These are phyloP conservation scores for Papilio demoleus DNA, from an alignment of 2,888 invertebrate species.

Conservation along the genomic window DNA sequence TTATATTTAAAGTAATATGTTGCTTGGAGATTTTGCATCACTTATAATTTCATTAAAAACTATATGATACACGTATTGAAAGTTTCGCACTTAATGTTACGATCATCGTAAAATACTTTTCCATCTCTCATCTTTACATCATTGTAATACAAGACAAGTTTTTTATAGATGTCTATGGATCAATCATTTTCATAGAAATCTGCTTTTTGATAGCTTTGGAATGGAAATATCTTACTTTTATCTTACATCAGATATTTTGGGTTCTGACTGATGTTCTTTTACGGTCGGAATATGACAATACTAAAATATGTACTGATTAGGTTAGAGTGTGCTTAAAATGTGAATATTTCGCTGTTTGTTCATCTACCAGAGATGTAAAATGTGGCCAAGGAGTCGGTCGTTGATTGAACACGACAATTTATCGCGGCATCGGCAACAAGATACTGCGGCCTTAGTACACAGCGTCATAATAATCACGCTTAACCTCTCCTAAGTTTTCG, in stretches of 20 bases:
- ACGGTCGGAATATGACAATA: neutral
- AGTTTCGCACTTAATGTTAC: neutral
- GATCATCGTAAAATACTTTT: constrained; percentile 27
- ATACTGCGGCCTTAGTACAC: no score
- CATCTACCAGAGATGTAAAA: no score
- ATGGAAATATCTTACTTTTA: neutral
- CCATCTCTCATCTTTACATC: constrained; percentile 9
- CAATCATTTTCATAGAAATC: constrained; percentile 1
- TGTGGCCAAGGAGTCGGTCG: no score
- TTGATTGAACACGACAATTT: no score
- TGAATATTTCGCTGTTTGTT: no score
- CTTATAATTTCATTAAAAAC: neutral
- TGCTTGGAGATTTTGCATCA: no score
- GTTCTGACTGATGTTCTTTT: neutral
- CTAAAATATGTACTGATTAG: no score
- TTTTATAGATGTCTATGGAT: neutral
- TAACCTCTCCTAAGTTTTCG: no score
- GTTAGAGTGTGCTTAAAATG: no score
- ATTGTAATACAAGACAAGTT: constrained; percentile 7
- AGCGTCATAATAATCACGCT: no score
- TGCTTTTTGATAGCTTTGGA: constrained; percentile 8
- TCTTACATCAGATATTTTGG: neutral
- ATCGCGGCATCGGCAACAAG: no score
- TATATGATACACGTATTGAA: constrained; percentile 1
- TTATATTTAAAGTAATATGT: no score